Percentiles rank a stretch among this genome's conserved stretches.
These are phyloP conservation scores for Drosophila tanythrix DNA, from an alignment of 2,888 invertebrate species.

Conservation along the genomic window DNA sequence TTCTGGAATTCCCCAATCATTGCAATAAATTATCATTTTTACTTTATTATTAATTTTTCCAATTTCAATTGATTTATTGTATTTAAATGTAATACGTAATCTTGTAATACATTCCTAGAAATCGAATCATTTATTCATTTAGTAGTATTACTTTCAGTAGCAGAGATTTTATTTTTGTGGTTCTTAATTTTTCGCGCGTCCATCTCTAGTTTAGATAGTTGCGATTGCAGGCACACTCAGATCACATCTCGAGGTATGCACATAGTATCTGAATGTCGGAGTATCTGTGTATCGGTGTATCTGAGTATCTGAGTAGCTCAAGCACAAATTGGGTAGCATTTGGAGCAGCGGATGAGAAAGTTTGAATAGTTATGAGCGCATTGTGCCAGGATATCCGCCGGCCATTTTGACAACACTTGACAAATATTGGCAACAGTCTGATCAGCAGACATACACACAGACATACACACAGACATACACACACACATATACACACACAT, in stretches of 20 bases:
- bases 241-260: conserved; percentile 9
- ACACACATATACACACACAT: background rate
- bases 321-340: background rate
- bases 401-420: conserved; percentile 10
- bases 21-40: background rate
- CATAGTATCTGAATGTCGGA: background rate
- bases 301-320: background rate
- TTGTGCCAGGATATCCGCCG: conserved; percentile 37
- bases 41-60: background rate
- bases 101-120: background rate
- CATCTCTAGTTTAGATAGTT: conserved; percentile 12
- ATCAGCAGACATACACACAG: no score
- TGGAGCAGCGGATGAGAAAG: conserved; percentile 1
- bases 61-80: background rate
- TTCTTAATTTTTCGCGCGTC: background rate
- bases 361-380: background rate
- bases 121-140: background rate
- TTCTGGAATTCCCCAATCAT: background rate
- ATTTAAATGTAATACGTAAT: background rate
- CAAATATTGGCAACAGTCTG: background rate
- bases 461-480: background rate
- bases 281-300: no score
- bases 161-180: background rate
- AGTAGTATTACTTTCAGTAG: background rate
- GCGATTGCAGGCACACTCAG: conserved; percentile 2